Conservation (phyloP, 2,888 invertebrate genomes). For the Drosophila acutilabella region DNA sequence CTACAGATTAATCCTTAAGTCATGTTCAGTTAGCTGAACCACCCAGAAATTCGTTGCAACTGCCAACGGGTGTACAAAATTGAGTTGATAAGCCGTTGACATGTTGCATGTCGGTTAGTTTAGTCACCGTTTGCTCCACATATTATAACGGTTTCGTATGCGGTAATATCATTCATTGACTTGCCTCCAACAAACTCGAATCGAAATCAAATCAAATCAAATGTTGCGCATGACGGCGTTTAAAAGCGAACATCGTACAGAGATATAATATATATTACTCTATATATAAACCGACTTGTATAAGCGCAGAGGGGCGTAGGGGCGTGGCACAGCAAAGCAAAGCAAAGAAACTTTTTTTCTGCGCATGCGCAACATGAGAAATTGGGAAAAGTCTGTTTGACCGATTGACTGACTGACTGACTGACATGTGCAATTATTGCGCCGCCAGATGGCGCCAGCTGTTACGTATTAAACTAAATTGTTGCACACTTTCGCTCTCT, state of each 20-base stretch:
- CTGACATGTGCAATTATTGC: slow-evolving; percentile 37
- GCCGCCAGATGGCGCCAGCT: slow-evolving; percentile 23
- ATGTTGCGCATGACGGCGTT: slow-evolving; percentile 63
- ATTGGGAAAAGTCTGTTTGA: slow-evolving; percentile 31
- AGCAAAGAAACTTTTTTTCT: slow-evolving; percentile 37
- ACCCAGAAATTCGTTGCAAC: slow-evolving; percentile 40
- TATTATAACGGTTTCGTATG: slow-evolving; percentile 58
- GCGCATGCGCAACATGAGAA: slow-evolving; percentile 40
- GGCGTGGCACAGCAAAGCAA: slow-evolving; percentile 40
- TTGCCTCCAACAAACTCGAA: slow-evolving; percentile 54
- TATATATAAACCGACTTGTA: neutral
- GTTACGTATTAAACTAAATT: slow-evolving; percentile 38
- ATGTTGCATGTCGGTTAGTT: slow-evolving; percentile 57
- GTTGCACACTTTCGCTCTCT: neutral
- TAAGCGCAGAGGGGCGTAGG: slow-evolving; percentile 21
- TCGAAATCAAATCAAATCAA: slow-evolving; percentile 70
- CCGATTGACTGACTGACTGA: slow-evolving; percentile 37
- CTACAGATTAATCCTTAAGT: neutral
- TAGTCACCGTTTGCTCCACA: slow-evolving; percentile 46
- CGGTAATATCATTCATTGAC: slow-evolving; percentile 61
- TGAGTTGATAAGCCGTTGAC: slow-evolving; percentile 71
- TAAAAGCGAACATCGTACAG: slow-evolving; percentile 21
- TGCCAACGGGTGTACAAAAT: slow-evolving; percentile 35
- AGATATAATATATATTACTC: slow-evolving; percentile 9
- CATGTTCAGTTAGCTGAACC: neutral